Percentiles rank a stretch among this genome's conserved stretches.
Evolutionary conservation across 2,797 vertebrate genomes (phyloP).

Genomic region (Rhinichthys osculus): DNA sequence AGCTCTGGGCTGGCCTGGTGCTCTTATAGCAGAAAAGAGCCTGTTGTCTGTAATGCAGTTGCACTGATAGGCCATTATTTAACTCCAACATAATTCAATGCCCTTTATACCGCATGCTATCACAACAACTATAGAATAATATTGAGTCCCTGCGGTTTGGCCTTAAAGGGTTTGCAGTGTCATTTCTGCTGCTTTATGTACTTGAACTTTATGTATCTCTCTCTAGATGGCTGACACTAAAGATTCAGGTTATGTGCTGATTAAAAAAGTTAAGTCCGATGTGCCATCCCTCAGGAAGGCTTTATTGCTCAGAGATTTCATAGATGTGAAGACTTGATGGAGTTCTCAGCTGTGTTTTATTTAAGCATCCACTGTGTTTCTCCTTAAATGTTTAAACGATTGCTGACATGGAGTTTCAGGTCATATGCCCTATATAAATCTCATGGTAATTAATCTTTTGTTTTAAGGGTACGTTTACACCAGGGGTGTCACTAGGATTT

Average conservation of each 20-base stretch:
- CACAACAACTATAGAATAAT: constrained; percentile 47
- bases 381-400: neutral
- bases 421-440: neutral
- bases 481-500: too few relatives aligned
- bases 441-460: neutral
- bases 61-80: constrained; percentile 62
- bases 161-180: constrained; percentile 32
- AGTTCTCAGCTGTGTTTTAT: neutral
- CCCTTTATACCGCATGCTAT: constrained; percentile 49
- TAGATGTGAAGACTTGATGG: constrained; percentile 6
- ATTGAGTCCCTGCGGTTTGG: constrained; percentile 43
- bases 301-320: constrained; percentile 17
- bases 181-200: constrained; percentile 53
- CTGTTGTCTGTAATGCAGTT: constrained; percentile 57
- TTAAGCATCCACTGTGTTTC: neutral
- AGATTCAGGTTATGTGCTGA: constrained; percentile 23
- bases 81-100: constrained; percentile 53
- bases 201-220: constrained; percentile 32
- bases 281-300: neutral
- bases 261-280: neutral
- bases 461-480: too few relatives aligned
- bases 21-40: constrained; percentile 50
- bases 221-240: constrained; percentile 32
- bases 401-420: neutral
- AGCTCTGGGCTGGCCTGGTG: constrained; percentile 52